These are phyloP conservation scores for Martes martes DNA, from an alignment of 2,113 vertebrate species.

Conservation along the genomic window DNA sequence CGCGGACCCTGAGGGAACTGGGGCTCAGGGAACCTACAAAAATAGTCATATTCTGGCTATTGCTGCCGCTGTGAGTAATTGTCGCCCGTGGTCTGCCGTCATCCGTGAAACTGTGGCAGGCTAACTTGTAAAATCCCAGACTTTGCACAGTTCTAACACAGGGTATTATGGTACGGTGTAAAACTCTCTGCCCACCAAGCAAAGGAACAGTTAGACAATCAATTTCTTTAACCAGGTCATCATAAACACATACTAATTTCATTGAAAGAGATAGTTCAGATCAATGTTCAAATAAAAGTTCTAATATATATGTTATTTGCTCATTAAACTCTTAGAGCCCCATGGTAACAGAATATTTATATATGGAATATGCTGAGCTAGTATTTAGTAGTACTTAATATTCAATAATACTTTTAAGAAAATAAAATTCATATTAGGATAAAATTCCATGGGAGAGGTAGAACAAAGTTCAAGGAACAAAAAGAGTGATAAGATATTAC, in stretches of 20 bases:
- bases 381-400: not conserved
- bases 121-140: not conserved
- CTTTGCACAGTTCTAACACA: not conserved
- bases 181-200: not conserved
- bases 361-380: not conserved
- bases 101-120: not conserved
- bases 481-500: not conserved
- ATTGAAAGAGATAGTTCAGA: slow-evolving; percentile 18
- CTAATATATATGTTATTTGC: not conserved
- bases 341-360: not conserved
- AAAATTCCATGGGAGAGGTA: not conserved
- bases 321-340: not conserved
- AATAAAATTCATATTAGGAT: not conserved
- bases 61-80: not conserved
- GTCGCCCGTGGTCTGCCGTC: not conserved
- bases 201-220: not conserved
- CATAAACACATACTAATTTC: not conserved
- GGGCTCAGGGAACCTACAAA: not conserved
- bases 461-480: not conserved
- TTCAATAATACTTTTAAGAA: not conserved
- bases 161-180: not conserved
- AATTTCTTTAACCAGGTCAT: not conserved
- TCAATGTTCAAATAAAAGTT: slow-evolving; percentile 9
- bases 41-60: not conserved
- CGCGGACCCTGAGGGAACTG: rapidly evolving